phyloP scores from a whole-genome alignment of 2,113 vertebrate genomes.

The Syngnathus floridae region DNA sequence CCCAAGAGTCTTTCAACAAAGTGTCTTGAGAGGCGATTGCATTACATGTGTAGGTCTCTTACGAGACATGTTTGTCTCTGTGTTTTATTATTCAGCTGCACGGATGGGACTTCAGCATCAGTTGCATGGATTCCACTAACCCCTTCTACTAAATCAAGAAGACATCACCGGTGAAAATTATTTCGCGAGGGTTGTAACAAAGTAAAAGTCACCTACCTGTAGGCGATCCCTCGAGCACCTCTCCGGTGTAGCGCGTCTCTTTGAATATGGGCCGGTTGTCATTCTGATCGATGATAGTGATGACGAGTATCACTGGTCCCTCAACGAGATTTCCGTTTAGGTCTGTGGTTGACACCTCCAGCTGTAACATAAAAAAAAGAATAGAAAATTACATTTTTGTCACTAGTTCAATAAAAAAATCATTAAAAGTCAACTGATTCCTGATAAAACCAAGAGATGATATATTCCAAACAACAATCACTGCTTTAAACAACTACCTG shows the following conservation, averaged over 20 bases:
- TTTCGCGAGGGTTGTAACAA: neutral
- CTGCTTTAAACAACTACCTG: neutral
- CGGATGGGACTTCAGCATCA: neutral
- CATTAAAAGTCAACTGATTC: neutral
- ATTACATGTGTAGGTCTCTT: neutral
- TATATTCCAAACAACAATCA: neutral
- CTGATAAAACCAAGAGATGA: no score
- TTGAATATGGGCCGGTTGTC: slow-evolving; percentile 93
- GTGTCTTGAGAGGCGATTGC: neutral
- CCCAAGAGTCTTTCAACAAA: neutral
- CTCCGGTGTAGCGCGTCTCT: slow-evolving; percentile 84
- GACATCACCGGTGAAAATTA: neutral
- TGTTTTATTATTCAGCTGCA: neutral
- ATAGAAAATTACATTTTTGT: neutral
- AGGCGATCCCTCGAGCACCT: slow-evolving; percentile 90
- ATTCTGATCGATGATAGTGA: slow-evolving; percentile 92
- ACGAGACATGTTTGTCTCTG: neutral
- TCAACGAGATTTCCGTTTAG: slow-evolving; percentile 76
- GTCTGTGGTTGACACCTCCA: slow-evolving; percentile 85
- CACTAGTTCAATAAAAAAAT: neutral
- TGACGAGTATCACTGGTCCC: slow-evolving; percentile 75
- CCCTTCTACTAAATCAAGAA: neutral
- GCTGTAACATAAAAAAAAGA: slow-evolving; percentile 61
- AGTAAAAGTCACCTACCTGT: slow-evolving; percentile 74
- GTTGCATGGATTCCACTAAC: neutral